Evolutionary conservation across 1,140 invertebrate genomes (phyloP).

Genomic region (Antheraea pernyi): DNA sequence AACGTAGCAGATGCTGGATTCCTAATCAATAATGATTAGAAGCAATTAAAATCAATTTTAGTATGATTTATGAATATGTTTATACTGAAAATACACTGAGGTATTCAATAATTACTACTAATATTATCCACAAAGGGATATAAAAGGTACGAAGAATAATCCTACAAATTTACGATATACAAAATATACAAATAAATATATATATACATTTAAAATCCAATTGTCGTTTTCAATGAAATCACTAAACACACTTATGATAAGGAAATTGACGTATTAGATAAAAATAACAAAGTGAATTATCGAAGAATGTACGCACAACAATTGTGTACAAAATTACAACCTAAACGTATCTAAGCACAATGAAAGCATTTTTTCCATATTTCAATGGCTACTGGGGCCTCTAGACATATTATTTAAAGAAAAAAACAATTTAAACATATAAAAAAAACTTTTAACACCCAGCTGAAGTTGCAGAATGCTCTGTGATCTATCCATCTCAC

Average conservation of each 20-base stretch:
- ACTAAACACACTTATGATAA: not conserved
- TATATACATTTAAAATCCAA: not conserved
- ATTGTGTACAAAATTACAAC: not conserved
- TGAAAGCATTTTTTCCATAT: not conserved
- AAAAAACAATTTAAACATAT: not conserved
- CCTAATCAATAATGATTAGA: no score
- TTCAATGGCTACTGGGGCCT: not conserved
- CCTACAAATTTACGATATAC: not conserved
- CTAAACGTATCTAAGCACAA: not conserved
- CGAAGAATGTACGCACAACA: not conserved
- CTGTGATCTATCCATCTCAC: no score
- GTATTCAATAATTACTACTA: not conserved
- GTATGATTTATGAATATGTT: no score
- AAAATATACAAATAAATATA: constrained; percentile 1
- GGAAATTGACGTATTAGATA: not conserved
- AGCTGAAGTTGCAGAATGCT: no score
- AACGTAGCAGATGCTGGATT: no score
- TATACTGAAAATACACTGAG: no score
- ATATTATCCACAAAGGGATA: not conserved
- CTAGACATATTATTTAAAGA: not conserved
- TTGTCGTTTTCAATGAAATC: not conserved
- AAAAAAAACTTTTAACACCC: no score
- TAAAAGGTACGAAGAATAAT: not conserved
- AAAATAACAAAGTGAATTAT: not conserved
- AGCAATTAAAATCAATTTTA: no score